Percentiles rank a stretch among this genome's conserved stretches.
These are phyloP conservation scores for Myiopsitta monachus DNA, from an alignment of 2,113 vertebrate species.

Conservation along the genomic window DNA sequence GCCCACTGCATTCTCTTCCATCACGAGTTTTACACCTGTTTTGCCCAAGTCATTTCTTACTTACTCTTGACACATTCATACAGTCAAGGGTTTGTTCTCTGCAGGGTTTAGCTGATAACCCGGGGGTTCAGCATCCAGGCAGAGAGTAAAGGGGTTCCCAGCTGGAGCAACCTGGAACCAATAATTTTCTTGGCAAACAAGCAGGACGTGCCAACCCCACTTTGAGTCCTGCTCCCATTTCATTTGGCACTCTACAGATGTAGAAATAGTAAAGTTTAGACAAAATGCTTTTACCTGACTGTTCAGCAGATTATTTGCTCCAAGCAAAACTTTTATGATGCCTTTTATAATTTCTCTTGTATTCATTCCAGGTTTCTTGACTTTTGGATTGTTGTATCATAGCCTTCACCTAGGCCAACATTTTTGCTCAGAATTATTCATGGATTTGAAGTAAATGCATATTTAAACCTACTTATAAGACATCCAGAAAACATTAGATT, in stretches of 20 bases:
- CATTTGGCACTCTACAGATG: not conserved
- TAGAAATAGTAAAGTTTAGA: not conserved
- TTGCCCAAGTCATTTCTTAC: not conserved
- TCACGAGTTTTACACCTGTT: fast-evolving
- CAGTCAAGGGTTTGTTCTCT: not conserved
- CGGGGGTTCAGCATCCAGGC: not conserved
- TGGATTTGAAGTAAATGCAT: not conserved
- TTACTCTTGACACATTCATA: fast-evolving
- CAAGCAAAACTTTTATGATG: not conserved
- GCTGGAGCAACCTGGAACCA: not conserved
- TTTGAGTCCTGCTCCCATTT: not conserved
- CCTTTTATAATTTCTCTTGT: not conserved
- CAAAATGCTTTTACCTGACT: not conserved
- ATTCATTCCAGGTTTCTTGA: not conserved
- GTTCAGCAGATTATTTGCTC: not conserved
- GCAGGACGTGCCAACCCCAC: not conserved
- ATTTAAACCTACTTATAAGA: not conserved
- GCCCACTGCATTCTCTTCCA: not conserved
- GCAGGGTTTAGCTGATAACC: not conserved
- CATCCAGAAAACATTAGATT: not conserved
- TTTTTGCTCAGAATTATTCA: not conserved
- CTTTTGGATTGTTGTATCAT: not conserved
- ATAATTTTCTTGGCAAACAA: not conserved
- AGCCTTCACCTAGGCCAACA: not conserved
- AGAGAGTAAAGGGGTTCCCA: not conserved